Base-by-base conservation (phyloP, 2,888 invertebrate species). In the Eupeodes latifasciatus region DNA sequence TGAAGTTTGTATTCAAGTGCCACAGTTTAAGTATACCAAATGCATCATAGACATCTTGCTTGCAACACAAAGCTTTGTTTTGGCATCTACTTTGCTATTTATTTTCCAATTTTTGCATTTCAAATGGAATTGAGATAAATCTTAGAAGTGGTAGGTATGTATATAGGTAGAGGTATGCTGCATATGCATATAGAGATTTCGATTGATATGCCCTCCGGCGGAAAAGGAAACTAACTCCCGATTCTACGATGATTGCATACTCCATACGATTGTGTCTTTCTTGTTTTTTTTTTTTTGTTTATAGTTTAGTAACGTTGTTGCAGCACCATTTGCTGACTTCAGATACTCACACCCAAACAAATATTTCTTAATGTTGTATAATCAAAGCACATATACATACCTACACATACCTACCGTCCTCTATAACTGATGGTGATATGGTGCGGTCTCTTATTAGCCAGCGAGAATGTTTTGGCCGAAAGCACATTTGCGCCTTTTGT, bases 201-300 rank as follows among this genome's bases (percentile, higher is more conserved):
- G 78, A 81, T 88, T 81, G 85, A 85, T 85, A 88, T 88, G 88
- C 88, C 88, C 85, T 88, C 81, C 85, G 81, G 85, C 71, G 88
- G 77, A 81, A 71, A 88, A 78, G 81, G 81, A 76, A 71, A 77
- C 66, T 47, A 76, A 81, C 51, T 67, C 71, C 69, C 19, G 66
- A 74, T 79, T 64, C 19, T 66, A 66, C 59, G 36, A 67, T 81
- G 67, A 57, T 47, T 69, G 69, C 34, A 62, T 47, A 10, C 40
- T 40, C 5, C 5, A 12, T 59, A 27, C 47, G 59, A 47, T 49
- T 59, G 14, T 49, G 76, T 27, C 5, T 40, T 36, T 27, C 34
- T 78, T 47, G 19, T 53, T 34, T 64, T 67, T 74, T 69, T 69
- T 74, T 51, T 49, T 51, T 57, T n/a, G n/a, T n/a, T 19, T 53